Evolutionary conservation across 2,113 vertebrate genomes (phyloP), one percentile per base, ranked within the genome.

Genomic region (Sapajus apella): DNA sequence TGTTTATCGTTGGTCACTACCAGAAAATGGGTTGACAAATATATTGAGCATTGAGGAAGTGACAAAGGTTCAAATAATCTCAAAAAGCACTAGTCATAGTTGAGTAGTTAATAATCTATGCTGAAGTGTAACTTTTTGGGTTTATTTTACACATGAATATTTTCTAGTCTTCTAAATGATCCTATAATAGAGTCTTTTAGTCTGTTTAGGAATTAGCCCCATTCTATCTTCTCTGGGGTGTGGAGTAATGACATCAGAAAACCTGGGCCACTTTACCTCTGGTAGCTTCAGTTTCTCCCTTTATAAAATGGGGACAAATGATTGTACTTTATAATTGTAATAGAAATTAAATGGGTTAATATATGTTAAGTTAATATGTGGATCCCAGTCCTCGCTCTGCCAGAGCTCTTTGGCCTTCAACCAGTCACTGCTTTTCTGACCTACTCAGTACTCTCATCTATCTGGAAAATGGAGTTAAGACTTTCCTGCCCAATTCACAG

Each of bases 1-100:
- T n/a, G 68, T 94, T 95, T 93, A 35, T 89, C 91, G 32, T 91
- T 95, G 45, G 40, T 90, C 70, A 89, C 87, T 87, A 85, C 37
- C 94, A 97, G 89, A 94, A 96, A 97, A 56, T 61, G 72, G 18
- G 4, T 93, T 97, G 87, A 93, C 91, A 97, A 79, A 97, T 68
- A 87, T 1, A 84, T 0, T 76, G 83, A 90, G 18, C 79, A 95
- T 1, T 96, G 79, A 97, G 91, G 95, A 97, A 95, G 50, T 96
- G 80, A 92, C 92, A 72, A 30, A 92, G 47, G 21, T 92, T 95
- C 52, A 79, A 43, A 86, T 91, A 86, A 64, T 92, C 43, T 97
- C 66, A 79, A 75, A 86, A 92, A 81, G 30, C 52, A 79, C 82
- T 80, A 79, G 82, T 91, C 83, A 96, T 86, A 84, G 30, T 89